Evolutionary conservation across 2,113 vertebrate species (phyloP), one percentile per base, ranked within the genome.

Genomic region (Glareola pratincola): DNA sequence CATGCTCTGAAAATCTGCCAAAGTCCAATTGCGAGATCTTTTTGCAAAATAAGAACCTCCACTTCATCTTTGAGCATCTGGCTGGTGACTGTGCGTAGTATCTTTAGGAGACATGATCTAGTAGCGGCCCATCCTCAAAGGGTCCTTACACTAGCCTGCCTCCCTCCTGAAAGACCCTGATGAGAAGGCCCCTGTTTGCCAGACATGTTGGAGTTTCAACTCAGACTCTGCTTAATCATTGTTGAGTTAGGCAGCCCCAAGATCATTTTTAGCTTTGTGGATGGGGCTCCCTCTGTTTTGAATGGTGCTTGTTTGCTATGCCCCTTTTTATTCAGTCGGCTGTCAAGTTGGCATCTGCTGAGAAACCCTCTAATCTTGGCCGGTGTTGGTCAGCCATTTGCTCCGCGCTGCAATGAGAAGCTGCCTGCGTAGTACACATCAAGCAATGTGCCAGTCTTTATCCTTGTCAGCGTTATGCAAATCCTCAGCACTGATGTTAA

Each of bases 391-490:
- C 84, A 93, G 84, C 50, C 76, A 36, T 69, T 84, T 88, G 75
- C 92, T 75, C 59, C 11, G n/a, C 1, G 4, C 78, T 67, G 81
- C 69, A 68, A 54, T 1, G 32, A 69, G 92, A 66, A 90, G 68
- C 85, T 69, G 90, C 85, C 67, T 90, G 78, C 39, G 0, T 10
- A 39, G 71, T 18, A 23, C 79, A 53, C 73, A 16, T 59, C 63
- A 57, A 95, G 83, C 63, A 50, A 4, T 1, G 75, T 91, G 85
- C 95, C 95, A 93, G 95, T 90, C 95, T 95, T 82, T 57, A 4
- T 84, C 84, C 90, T 90, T 94, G 93, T 85, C 94, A 95, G 96
- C 86, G 48, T 89, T 92, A 94, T 96, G 97, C 96, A 96, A 95
- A 97, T 96, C 77, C 89, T 62, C 43, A 2, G 78, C 20, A 6